phyloP scores from a whole-genome alignment of 2,888 invertebrate genomes.

The Blastobasis adustella region DNA sequence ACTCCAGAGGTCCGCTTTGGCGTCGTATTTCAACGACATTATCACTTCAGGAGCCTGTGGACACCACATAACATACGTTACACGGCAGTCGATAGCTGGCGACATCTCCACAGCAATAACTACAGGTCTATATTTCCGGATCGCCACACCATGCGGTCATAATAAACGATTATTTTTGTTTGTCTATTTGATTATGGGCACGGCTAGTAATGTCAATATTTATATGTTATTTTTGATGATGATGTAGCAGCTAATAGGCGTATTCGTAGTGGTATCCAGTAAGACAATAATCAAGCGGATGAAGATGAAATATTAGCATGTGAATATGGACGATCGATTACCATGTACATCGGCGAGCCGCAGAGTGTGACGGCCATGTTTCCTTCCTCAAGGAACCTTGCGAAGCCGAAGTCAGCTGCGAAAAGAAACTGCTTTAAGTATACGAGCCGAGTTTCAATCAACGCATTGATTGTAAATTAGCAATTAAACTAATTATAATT shows the following conservation, averaged over 20 bases:
- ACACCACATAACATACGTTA: not conserved
- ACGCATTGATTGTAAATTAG: not conserved
- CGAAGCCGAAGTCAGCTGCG: conserved; percentile 98
- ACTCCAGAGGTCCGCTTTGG: conserved; percentile 99
- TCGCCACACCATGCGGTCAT: too few relatives aligned
- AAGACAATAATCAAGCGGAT: too few relatives aligned
- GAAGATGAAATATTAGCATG: too few relatives aligned
- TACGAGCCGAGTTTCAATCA: conserved; percentile 1
- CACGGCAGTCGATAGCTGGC: too few relatives aligned
- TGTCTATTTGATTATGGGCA: too few relatives aligned
- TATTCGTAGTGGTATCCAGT: too few relatives aligned
- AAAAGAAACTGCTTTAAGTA: conserved; percentile 20
- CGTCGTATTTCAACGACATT: conserved; percentile 98
- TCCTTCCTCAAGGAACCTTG: conserved; percentile 97
- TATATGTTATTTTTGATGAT: too few relatives aligned
- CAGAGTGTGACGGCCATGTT: conserved; percentile 99
- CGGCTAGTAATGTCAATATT: too few relatives aligned
- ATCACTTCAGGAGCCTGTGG: conserved; percentile 97
- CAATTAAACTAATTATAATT: conserved; percentile 3
- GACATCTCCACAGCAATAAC: too few relatives aligned
- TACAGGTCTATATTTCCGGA: too few relatives aligned
- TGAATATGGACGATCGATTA: conserved; percentile 44
- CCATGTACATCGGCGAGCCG: conserved; percentile 99
- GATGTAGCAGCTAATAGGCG: too few relatives aligned
- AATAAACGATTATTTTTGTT: too few relatives aligned